Evolutionary conservation across 2,113 vertebrate genomes (phyloP).

Genomic region (Hippocampus comes): DNA sequence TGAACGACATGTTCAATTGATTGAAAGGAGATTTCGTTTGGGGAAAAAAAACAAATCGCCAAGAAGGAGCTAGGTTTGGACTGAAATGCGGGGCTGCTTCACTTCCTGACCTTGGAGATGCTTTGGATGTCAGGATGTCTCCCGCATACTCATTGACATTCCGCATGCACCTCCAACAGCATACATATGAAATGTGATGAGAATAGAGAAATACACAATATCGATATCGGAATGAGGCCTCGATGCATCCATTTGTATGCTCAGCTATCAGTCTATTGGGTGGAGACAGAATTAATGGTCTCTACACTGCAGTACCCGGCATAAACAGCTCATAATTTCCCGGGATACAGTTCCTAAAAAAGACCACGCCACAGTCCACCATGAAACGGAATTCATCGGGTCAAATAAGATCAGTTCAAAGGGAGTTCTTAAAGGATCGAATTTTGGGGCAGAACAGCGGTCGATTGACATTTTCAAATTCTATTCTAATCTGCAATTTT

Average conservation of each 20-base stretch:
- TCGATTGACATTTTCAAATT: not conserved
- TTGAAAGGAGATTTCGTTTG: constrained; percentile 36
- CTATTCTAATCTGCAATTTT: not conserved
- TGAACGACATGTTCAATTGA: constrained; percentile 19
- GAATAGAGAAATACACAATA: constrained; percentile 56
- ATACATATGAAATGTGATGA: constrained; percentile 66
- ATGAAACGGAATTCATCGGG: not conserved
- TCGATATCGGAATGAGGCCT: constrained; percentile 58
- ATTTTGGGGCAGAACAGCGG: not conserved
- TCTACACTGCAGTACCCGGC: constrained; percentile 12
- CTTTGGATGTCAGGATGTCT: constrained; percentile 55
- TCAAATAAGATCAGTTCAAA: not conserved
- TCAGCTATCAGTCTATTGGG: constrained; percentile 32
- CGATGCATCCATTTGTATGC: constrained; percentile 24
- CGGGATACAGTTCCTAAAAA: not conserved
- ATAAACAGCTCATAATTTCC: constrained; percentile 9
- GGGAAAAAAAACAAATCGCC: constrained; percentile 52
- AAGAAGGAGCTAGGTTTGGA: constrained; percentile 26
- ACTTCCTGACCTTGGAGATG: constrained; percentile 64
- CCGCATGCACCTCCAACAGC: constrained; percentile 72
- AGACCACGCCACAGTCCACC: not conserved
- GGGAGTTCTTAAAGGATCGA: no score
- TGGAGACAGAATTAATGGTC: constrained; percentile 39
- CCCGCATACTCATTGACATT: constrained; percentile 59
- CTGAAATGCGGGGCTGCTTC: constrained; percentile 47